Percentiles rank a stretch among this genome's conserved stretches.
Conservation (phyloP, 2,888 invertebrate genomes). For the Dorcus hopei region DNA sequence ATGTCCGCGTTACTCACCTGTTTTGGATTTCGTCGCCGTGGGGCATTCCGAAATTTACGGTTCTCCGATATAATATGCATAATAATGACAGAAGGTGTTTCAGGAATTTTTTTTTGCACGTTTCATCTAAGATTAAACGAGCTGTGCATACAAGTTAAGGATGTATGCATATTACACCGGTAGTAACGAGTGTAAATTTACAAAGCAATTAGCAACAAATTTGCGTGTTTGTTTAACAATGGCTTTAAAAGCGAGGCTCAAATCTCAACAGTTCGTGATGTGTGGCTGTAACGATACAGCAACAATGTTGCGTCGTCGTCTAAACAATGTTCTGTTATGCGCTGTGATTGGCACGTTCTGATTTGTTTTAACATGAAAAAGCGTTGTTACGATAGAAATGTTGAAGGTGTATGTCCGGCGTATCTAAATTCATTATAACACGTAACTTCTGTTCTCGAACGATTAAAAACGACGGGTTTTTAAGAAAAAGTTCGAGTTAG, state of each 20-base stretch:
- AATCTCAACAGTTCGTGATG: slow-evolving; percentile 8
- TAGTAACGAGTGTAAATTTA: not conserved
- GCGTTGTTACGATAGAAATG: not conserved
- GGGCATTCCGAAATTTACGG: too few relatives aligned
- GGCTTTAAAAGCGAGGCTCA: not conserved
- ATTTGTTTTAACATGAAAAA: slow-evolving; percentile 5
- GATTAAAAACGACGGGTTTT: too few relatives aligned
- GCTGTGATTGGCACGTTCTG: slow-evolving; percentile 12
- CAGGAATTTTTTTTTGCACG: too few relatives aligned
- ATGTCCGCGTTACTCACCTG: slow-evolving; percentile 7
- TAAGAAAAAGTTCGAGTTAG: too few relatives aligned
- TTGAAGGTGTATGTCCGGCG: too few relatives aligned
- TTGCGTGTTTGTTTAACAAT: not conserved
- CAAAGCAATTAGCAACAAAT: not conserved
- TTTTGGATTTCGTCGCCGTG: not conserved
- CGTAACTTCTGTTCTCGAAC: too few relatives aligned
- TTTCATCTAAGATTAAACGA: too few relatives aligned
- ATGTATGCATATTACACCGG: too few relatives aligned
- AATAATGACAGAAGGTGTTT: too few relatives aligned
- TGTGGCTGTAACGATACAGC: slow-evolving; percentile 2
- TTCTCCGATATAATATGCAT: too few relatives aligned
- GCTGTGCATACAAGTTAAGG: too few relatives aligned
- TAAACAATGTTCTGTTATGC: slow-evolving; percentile 10
- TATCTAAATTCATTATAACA: too few relatives aligned
- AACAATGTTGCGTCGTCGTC: slow-evolving; percentile 12